A percentile compares a stretch with the other conserved stretches of the same genome.
Evolutionary conservation across 2,797 vertebrate genomes (phyloP).

Genomic region (Spea hammondii): DNA sequence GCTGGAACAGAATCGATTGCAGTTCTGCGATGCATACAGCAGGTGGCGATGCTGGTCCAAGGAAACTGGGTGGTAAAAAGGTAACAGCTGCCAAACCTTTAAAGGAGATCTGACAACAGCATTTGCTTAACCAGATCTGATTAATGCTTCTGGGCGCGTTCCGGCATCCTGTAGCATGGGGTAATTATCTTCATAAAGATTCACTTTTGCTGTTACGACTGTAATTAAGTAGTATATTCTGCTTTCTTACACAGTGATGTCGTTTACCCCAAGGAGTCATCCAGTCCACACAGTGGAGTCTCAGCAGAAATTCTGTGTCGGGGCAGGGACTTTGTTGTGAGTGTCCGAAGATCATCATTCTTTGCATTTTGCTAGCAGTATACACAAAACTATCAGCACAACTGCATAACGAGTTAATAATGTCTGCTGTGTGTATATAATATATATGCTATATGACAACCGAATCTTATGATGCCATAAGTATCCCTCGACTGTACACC

Average conservation of each 20-base stretch:
- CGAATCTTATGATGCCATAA: no score
- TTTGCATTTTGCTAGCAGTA: no score
- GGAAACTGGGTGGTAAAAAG: conserved; percentile 99
- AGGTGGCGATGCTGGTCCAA: conserved; percentile 97
- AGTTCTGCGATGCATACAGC: conserved; percentile 93
- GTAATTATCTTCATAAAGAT: background rate
- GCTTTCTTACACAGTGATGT: conserved; percentile 79
- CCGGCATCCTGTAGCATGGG: no score
- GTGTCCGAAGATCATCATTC: conserved; percentile 54
- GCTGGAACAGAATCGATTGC: conserved; percentile 84
- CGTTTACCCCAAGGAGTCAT: conserved; percentile 92
- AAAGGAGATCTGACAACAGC: no score
- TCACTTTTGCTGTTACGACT: background rate
- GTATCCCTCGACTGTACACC: no score
- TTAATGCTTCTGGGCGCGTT: no score
- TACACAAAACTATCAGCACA: no score
- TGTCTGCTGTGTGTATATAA: no score
- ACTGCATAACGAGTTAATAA: no score
- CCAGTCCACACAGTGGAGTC: conserved; percentile 92
- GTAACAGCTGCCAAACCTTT: conserved; percentile 61
- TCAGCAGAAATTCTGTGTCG: conserved; percentile 93
- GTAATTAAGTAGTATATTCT: background rate
- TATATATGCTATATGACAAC: no score
- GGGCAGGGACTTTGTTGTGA: conserved; percentile 94
- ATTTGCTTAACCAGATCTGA: no score